Base-by-base conservation (phyloP, 2,113 vertebrate genomes). In the Sapayoa aenigma region DNA sequence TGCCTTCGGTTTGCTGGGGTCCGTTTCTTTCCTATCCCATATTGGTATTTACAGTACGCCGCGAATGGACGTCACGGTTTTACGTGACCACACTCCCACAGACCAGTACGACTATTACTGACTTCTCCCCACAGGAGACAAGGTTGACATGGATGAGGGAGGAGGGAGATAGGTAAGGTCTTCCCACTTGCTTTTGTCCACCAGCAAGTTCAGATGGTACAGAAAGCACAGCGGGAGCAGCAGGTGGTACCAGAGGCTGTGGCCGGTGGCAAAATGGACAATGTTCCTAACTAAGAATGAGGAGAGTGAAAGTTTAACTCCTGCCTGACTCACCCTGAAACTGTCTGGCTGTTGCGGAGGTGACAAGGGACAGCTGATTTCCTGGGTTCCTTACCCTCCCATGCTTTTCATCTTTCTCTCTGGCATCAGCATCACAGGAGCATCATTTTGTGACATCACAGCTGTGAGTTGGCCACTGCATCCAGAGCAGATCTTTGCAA, bases 281-380 rank as follows among this genome's bases (percentile, higher is more conserved):
- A 5, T 27, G 42, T 65, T 46, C 90, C 95, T 94, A 94, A 94
- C 89, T 91, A 85, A 58, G 75, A 93, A 94, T 79, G 47, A 97
- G 96, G 97, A 97, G 89, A 93, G 59, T 97, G 89, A 80, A 98
- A 95, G 94, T 98, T 98, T 86, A 87, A 91, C 89, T 97, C 97
- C 97, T 98, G 94, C 95, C 96, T 97, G 96, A 94, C 92, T 97
- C 91, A 0, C 12, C 14, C 24, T 55, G 37, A 68, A 46, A 17
- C 42, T 41, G 25, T 18, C 60, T 69, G 62, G 55, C 4, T 60
- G 5, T 62, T 4, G 1, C 15, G 12, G 42, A 59, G 19, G 44
- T 53, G 55, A n/a, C 3, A 58, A 41, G 21, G 12, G 23, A 42
- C 33, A n/a, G 30, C 6, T 74, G 27, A 18, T 23, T 28, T 82